Evolutionary conservation across 2,888 invertebrate species (phyloP).

Genomic region (Drosophila kanekoi): DNA sequence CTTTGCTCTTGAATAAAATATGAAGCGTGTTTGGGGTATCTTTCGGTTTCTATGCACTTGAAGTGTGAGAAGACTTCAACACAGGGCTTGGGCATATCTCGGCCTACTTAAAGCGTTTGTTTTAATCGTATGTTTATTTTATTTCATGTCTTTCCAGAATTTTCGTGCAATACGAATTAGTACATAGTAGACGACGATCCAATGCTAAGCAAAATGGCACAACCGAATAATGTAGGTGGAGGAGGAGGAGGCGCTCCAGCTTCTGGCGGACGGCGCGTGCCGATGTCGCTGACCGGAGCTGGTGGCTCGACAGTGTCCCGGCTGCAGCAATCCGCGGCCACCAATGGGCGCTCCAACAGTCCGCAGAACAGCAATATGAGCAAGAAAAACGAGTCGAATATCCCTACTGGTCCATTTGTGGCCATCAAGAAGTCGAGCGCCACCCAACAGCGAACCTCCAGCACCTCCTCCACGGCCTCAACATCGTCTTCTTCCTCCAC

Average conservation of each 20-base stretch:
- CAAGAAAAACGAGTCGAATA: conserved; percentile 40
- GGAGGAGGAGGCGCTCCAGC: conserved; percentile 39
- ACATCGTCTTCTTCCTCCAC: conserved; percentile 14
- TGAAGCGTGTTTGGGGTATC: conserved; percentile 38
- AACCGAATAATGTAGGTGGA: conserved; percentile 62
- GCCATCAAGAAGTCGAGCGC: conserved; percentile 47
- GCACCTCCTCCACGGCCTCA: conserved; percentile 5
- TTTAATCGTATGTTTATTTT: neutral
- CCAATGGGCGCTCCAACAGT: conserved; percentile 62
- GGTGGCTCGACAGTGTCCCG: conserved; percentile 41
- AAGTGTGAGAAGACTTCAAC: conserved; percentile 14
- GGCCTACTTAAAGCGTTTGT: neutral
- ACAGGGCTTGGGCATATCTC: neutral
- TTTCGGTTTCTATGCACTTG: conserved; percentile 52
- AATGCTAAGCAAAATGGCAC: conserved; percentile 82
- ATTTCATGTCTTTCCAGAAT: conserved; percentile 47
- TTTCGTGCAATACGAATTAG: conserved; percentile 38
- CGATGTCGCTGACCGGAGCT: conserved; percentile 48
- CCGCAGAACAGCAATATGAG: conserved; percentile 52
- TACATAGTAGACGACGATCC: conserved; percentile 6
- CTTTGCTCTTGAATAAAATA: conserved; percentile 21
- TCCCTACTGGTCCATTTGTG: conserved; percentile 26
- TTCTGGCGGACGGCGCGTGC: conserved; percentile 61
- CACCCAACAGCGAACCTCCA: conserved; percentile 24
- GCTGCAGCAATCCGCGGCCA: conserved; percentile 56